Base-by-base conservation (phyloP, 1,140 invertebrate species). In the Anthonomus grandis region DNA sequence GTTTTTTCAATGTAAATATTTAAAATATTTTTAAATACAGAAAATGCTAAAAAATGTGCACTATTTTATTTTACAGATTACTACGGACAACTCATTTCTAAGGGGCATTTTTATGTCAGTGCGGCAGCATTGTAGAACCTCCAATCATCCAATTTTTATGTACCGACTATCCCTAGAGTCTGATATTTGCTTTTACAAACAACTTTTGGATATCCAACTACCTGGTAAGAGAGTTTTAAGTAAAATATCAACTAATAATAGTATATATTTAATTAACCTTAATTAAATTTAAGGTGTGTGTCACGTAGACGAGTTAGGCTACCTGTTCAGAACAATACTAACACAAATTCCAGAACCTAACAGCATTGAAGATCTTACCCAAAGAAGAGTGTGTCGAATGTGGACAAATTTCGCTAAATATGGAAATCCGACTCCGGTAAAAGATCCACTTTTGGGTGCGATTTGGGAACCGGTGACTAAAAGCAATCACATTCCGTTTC, bases 251-350 rank as follows among this genome's bases (percentile, higher is more conserved):
- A 15, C 34, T 48, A n/a, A n/a, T n/a, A n/a, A n/a, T n/a, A n/a
- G n/a, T 41, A n/a, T 3, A 41, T 9, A 17, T 41, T 41, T 3
- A 41, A 17, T 41, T 41, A 2, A 41, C 9, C 9, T 41, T 10
- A 15, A 13, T 41, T 2, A 2, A 2, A 42, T 44, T 45, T 9
- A 17, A 2, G 80, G 63, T 81, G 84, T 4, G 76, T 79, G 76
- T 62, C 84, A 86, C 63, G 79, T 75, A 0, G 84, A 86, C 57
- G 84, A 86, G 61, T 37, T 85, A 2, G 79, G 78, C 53, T 86
- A 85, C 67, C 59, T 86, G 3, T 86, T 84, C 61, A 74, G 76
- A 4, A 58, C 56, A 1, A 15, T 58, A 8, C 25, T 58, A n/a
- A 58, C 56, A 2, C 39, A 51, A 44, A 44, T 12, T 12, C 56